Base-by-base conservation (phyloP, 2,888 invertebrate genomes). In the Andrena bicolor region DNA sequence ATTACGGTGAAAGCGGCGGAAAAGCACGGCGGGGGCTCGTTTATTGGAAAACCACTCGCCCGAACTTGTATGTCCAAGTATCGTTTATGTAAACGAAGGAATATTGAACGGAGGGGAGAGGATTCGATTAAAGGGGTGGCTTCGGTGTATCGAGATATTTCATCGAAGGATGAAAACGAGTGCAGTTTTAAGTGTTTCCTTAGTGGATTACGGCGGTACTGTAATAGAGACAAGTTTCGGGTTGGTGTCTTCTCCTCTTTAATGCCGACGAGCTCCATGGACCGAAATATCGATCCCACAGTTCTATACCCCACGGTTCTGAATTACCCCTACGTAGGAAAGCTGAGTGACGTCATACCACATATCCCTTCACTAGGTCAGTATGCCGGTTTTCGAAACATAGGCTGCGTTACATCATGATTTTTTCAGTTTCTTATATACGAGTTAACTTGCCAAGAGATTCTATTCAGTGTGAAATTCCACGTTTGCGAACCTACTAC, bases 351-450 rank as follows among this genome's bases (percentile, higher is more conserved):
- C 92, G 93, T 92, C 92, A 93, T 89, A 87, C 85, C 84, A 86
- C 87, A 84, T 85, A 89, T 90, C 83, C 90, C 92, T 91, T 92
- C 83, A 91, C 86, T 93, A 84, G 93, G 93, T 93, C 92, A 93
- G 89, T 92, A 88, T 92, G 91, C 73, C 91, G 86, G 20, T 87
- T 86, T 88, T 86, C 81, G 10, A 70, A 73, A 32, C 30, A 8
- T 23, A 53, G 23, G 75, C 66, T 20, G 0, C 6, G 10, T 35
- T 48, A 32, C 41, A 20, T 53, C 26, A 10, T 49, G 10, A 3
- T 2, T 20, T 48, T 23, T 23, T 53, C 53, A 65, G 16, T 10
- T 6, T 13, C 26, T 51, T 30, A 7, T 13, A 28, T 13, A 23
- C 41, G 16, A 41, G 41, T 4, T 5, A 41, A 41, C 41, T 23